Evolutionary conservation across 2,797 vertebrate genomes (phyloP), one percentile per base, ranked within the genome.

Genomic region (Crenichthys baileyi): DNA sequence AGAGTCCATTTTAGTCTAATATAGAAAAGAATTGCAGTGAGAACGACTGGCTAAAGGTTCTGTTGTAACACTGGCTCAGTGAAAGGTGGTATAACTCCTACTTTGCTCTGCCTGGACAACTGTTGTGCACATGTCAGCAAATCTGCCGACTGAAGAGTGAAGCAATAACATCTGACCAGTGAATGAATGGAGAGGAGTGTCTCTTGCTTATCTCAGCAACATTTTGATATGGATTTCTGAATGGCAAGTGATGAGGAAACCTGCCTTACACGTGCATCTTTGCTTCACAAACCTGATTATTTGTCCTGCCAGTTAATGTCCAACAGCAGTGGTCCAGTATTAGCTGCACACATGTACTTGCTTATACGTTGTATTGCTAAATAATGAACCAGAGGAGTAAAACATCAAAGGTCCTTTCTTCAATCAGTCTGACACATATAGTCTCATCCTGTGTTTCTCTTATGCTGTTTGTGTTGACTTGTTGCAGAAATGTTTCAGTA

Each of bases 81-180:
- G 58, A 72, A 29, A 68, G 36, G 36, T 44, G 58, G 24, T 20
- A 39, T 67, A 41, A 67, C 63, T 73, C 51, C 51, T 20, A 70
- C 29, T 76, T 73, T 55, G 18, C 46, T 53, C 8, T 2, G 70
- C 58, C 26, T 83, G 63, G 18, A 79, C 79, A 79, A 41, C 78
- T 85, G 86, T 63, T 75, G 61, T 44, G 63, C 87, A 89, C 44
- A 70, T 87, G 85, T 85, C 5, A 0, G 39, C 36, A 82, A 83
- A 63, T 26, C 39, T 22, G 83, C 75, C 73, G 41, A 76, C 75
- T 79, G 58, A 73, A 73, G 77, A 84, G 63, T 87, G 82, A 76
- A 70, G 71, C 88, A 77, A 76, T 77, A 75, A 90, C 92, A 92
- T 94, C 85, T 92, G 92, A 93, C 36, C 70, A 74, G 82, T 90